phyloP scores from a whole-genome alignment of 1,140 invertebrate species.

The Leptinotarsa defecta region DNA sequence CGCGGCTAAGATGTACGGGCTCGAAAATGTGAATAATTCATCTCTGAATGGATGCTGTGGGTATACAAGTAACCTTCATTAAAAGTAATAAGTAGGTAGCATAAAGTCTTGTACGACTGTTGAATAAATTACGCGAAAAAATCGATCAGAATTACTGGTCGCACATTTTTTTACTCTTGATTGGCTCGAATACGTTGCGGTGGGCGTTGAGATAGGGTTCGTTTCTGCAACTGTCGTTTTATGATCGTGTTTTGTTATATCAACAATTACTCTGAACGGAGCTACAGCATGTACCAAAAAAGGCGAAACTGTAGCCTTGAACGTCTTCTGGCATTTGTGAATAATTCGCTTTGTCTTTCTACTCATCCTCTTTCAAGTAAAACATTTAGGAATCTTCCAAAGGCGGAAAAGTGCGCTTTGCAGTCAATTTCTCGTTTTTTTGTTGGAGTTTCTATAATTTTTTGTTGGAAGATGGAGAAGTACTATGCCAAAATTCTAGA shows the following conservation, averaged over 20 bases:
- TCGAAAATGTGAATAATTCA: constrained; percentile 2
- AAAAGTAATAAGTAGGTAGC: constrained; percentile 24
- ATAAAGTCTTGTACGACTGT: constrained; percentile 16
- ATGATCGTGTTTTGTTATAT: neutral
- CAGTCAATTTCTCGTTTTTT: too few relatives aligned
- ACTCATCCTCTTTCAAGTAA: too few relatives aligned
- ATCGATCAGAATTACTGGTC: neutral
- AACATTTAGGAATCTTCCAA: too few relatives aligned
- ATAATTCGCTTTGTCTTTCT: too few relatives aligned
- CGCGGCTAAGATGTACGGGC: neutral
- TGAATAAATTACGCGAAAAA: constrained; percentile 18
- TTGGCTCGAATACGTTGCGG: neutral
- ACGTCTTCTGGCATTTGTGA: too few relatives aligned
- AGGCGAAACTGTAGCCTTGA: too few relatives aligned
- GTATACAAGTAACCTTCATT: constrained; percentile 22
- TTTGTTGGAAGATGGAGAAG: too few relatives aligned
- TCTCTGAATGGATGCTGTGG: constrained; percentile 2
- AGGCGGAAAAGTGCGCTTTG: too few relatives aligned
- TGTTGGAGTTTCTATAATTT: too few relatives aligned
- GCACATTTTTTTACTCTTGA: neutral
- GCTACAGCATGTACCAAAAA: too few relatives aligned
- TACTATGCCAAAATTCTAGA: too few relatives aligned
- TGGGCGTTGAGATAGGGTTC: neutral
- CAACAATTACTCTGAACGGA: too few relatives aligned
- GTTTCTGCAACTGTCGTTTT: constrained; percentile 3